phyloP scores from a whole-genome alignment of 1,140 invertebrate genomes.

The Bombus haemorrhoidalis region DNA sequence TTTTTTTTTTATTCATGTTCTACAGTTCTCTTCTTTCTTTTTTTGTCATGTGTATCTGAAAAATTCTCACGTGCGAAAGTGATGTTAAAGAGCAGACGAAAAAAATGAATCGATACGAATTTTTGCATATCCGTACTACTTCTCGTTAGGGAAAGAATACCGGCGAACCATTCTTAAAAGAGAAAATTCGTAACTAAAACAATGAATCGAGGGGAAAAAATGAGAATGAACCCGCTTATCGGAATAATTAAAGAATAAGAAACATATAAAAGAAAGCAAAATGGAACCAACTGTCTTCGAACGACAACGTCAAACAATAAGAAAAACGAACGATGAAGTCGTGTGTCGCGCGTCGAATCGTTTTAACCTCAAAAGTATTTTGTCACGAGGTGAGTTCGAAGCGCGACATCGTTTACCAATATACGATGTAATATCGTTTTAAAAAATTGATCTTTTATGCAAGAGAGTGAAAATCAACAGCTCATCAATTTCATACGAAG shows the following conservation, averaged over 20 bases:
- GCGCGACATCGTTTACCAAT: not conserved
- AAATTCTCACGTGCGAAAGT: not conserved
- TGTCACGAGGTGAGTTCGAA: conserved; percentile 17
- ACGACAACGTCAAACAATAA: conserved; percentile 30
- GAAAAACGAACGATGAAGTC: not conserved
- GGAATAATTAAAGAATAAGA: not conserved
- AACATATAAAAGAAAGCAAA: not conserved
- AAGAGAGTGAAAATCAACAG: conserved; percentile 1
- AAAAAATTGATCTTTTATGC: conserved; percentile 11
- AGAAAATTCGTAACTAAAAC: conserved; percentile 1
- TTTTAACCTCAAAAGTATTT: conserved; percentile 26
- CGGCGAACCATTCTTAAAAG: conserved; percentile 14
- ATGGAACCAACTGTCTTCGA: conserved; percentile 36
- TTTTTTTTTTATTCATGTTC: not conserved
- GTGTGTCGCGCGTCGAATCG: not conserved
- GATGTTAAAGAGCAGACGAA: conserved; percentile 32
- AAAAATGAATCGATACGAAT: conserved; percentile 1
- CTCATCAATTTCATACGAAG: conserved; percentile 53
- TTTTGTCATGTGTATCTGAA: not conserved
- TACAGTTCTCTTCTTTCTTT: not conserved
- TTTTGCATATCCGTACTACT: conserved; percentile 40
- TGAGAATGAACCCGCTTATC: not conserved
- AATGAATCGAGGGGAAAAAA: not conserved
- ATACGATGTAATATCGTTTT: conserved; percentile 2
- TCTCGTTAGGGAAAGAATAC: conserved; percentile 42